A percentile compares a stretch with the other conserved stretches of the same genome.
phyloP scores from a whole-genome alignment of 2,797 vertebrate genomes.

The Falco concolor region DNA sequence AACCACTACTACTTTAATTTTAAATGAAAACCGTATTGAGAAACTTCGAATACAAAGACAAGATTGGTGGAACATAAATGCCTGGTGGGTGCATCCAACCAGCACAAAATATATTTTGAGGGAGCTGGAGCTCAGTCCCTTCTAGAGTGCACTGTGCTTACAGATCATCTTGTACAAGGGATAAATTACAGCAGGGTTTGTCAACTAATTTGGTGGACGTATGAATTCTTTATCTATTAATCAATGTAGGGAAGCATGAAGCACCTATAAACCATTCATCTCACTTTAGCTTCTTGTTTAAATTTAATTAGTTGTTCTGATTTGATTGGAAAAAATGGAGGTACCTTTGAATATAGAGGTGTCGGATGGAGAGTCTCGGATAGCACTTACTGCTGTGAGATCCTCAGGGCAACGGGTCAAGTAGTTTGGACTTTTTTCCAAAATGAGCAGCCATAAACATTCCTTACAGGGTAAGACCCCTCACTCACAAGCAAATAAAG shows the following conservation, averaged over 20 bases:
- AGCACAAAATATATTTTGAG: background rate
- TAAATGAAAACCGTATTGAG: background rate
- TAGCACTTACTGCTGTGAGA: background rate
- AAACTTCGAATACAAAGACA: background rate
- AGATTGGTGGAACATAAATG: conserved; percentile 1
- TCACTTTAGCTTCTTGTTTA: conserved; percentile 44
- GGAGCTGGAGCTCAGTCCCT: background rate
- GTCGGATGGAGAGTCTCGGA: background rate
- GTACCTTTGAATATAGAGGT: background rate
- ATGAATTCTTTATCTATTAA: conserved; percentile 54
- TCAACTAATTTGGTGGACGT: conserved; percentile 28
- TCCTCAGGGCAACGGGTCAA: background rate
- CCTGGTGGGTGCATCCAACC: background rate
- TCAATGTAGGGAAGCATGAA: conserved; percentile 32
- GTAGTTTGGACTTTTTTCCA: background rate
- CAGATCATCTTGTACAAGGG: background rate
- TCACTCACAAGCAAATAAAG: background rate
- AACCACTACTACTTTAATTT: background rate
- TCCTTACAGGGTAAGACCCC: background rate
- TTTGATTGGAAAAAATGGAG: background rate
- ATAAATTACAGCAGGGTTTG: conserved; percentile 29
- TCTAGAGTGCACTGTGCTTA: background rate
- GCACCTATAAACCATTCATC: conserved; percentile 47
- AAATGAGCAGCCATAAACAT: background rate
- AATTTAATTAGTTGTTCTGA: conserved; percentile 29